phyloP scores from a whole-genome alignment of 2,113 vertebrate species.

The Siniperca knerii region DNA sequence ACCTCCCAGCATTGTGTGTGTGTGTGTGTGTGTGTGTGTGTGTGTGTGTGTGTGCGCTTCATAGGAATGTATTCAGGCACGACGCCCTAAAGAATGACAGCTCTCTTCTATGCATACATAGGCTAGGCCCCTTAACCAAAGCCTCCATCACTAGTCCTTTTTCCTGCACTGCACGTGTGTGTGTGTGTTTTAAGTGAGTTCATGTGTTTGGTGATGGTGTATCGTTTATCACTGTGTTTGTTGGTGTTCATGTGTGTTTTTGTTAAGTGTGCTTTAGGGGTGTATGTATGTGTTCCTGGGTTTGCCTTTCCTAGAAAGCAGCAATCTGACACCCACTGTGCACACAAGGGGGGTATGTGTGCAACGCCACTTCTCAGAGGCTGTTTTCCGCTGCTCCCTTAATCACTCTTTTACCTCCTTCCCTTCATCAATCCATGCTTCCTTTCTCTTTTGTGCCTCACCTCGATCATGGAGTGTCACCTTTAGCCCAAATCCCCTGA shows the following conservation, averaged over 20 bases:
- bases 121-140: constrained; percentile 60
- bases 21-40: constrained; percentile 16
- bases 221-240: constrained; percentile 15
- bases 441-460: constrained; percentile 27
- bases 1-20: constrained; percentile 19
- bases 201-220: neutral
- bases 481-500: constrained; percentile 49
- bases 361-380: constrained; percentile 22
- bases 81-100: constrained; percentile 65
- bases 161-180: constrained; percentile 38
- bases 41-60: constrained; percentile 24
- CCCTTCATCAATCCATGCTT: constrained; percentile 13
- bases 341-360: constrained; percentile 7
- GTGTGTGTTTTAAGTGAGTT: constrained; percentile 17
- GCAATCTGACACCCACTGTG: constrained; percentile 55
- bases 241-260: constrained; percentile 25
- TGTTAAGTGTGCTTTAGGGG: constrained; percentile 18
- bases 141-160: constrained; percentile 66
- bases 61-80: constrained; percentile 69
- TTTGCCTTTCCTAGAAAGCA: constrained; percentile 42
- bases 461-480: constrained; percentile 32
- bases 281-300: constrained; percentile 18
- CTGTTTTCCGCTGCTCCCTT: constrained; percentile 26
- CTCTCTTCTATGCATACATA: constrained; percentile 59
- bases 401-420: constrained; percentile 18